Evolutionary conservation across 2,113 vertebrate genomes (phyloP).

Genomic region (Danionella cerebrum): DNA sequence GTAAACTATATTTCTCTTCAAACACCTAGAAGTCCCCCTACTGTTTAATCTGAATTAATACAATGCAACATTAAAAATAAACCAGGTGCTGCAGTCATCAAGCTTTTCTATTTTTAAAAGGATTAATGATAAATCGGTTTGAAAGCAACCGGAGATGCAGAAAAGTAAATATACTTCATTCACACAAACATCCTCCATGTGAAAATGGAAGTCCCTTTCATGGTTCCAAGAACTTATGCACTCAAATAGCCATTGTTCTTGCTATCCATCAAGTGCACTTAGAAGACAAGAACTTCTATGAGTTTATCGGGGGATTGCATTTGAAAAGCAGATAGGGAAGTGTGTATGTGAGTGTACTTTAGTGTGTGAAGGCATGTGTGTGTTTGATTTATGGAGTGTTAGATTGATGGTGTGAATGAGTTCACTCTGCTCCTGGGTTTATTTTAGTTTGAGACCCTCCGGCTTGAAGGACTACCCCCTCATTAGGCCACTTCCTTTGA

Average conservation of each 20-base stretch:
- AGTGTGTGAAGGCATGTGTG: background rate
- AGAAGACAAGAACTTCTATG: conserved; percentile 11
- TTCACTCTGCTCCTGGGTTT: background rate
- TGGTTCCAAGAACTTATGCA: background rate
- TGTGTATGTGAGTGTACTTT: background rate
- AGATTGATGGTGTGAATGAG: background rate
- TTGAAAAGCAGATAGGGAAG: background rate
- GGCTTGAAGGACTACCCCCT: background rate
- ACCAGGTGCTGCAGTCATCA: background rate
- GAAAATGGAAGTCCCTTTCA: background rate
- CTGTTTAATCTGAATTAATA: too few relatives aligned
- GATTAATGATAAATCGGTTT: background rate
- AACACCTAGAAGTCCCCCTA: too few relatives aligned
- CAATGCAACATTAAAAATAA: too few relatives aligned
- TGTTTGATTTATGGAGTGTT: too few relatives aligned
- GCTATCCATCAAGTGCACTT: conserved; percentile 13
- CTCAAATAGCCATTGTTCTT: conserved; percentile 3
- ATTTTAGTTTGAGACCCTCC: background rate
- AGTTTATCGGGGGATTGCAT: background rate
- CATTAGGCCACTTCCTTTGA: background rate
- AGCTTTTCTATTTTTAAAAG: background rate
- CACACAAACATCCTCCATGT: background rate
- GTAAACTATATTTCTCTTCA: too few relatives aligned
- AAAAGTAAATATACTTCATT: background rate
- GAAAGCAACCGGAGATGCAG: background rate